Conservation (phyloP, 2,888 invertebrate species). For the Nezara viridula region DNA sequence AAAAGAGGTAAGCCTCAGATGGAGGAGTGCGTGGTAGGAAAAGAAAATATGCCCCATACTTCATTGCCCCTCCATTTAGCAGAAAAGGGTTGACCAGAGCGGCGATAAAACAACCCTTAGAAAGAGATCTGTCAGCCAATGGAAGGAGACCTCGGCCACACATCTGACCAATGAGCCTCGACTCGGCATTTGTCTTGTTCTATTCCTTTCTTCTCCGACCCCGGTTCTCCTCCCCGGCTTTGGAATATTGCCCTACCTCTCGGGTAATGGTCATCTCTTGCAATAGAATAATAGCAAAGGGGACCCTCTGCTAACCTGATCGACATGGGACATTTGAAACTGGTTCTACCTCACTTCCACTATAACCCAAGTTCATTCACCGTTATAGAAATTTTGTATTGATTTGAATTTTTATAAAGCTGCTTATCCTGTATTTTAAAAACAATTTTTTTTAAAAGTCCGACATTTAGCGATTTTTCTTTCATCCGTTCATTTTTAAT, state of each 20-base stretch:
- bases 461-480: too few species aligned
- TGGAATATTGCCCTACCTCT: not conserved
- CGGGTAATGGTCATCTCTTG: not conserved
- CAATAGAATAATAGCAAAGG: not conserved
- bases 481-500: too few species aligned
- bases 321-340: not conserved
- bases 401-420: too few species aligned
- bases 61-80: conserved; percentile 49
- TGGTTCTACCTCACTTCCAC: too few species aligned
- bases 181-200: conserved; percentile 37
- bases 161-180: conserved; percentile 26
- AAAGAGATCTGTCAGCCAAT: conserved; percentile 51
- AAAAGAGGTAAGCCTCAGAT: not conserved
- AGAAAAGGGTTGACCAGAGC: conserved; percentile 46
- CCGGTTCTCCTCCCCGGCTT: not conserved
- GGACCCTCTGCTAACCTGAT: not conserved
- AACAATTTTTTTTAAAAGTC: too few species aligned
- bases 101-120: conserved; percentile 51
- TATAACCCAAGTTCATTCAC: not conserved
- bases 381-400: not conserved
- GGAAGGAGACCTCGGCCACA: conserved; percentile 42
- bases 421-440: too few species aligned
- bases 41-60: conserved; percentile 50
- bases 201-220: not conserved
- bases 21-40: not conserved